Evolutionary conservation across 2,888 invertebrate species (phyloP), one percentile per base, ranked within the genome.

Genomic region (Micoletzkya japonica): DNA sequence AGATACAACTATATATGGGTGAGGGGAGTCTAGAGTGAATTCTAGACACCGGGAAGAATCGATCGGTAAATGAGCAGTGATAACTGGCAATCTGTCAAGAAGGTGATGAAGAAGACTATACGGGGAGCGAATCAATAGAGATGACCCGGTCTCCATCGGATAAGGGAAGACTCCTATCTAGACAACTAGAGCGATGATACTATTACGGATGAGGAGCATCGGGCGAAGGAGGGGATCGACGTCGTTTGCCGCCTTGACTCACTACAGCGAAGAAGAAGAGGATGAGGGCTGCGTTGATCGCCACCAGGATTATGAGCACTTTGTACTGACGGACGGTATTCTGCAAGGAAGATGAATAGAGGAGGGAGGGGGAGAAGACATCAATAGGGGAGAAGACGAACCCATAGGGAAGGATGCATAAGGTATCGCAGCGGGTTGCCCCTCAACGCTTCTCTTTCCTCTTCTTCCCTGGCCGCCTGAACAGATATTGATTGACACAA

Each of bases 371-470:
- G 17, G 30, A 60, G 20, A 34, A 4, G 39, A 6, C 37, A 34
- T 24, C 56, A 34, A 58, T 1, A 49, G 30, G 20, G 6, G 37
- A 37, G 28, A 17, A 26, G 32, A 87, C 89, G 89, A 88, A 95
- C 95, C 92, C 94, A 93, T 84, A 95, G 93, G 90, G 93, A 92
- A 86, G 95, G 95, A 91, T 94, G 94, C 90, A 93, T 91, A 88
- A 96, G 90, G 88, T 94, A 95, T 85, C 95, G 91, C 85, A 96
- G 90, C 85, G 95, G 95, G 89, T 95, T 95, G 86, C 93, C 93
- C 87, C 93, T 90, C 82, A 94, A 91, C 87, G 93, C 91, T 88
- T 95, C 95, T 79, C 91, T 90, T 88, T 94, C 93, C 87, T 95
- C 93, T 85, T 91, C 90, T 89, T 93, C 92, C 81, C 93, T 90